Conservation (phyloP, 2,797 vertebrate genomes). For the Huso huso region DNA sequence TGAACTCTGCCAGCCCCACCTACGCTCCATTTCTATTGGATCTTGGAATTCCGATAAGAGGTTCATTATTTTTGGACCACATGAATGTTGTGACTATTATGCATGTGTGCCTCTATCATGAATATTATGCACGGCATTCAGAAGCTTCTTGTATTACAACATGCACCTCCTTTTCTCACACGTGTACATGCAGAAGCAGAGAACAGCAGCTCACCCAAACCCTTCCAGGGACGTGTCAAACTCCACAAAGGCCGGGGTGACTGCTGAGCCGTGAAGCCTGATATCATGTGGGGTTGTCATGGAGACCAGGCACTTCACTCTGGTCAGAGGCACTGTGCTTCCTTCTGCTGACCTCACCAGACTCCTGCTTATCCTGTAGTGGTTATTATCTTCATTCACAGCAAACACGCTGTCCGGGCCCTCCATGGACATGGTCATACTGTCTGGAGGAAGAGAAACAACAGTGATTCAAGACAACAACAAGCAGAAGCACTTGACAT, state of each 20-base stretch:
- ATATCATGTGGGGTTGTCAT: conserved; percentile 98
- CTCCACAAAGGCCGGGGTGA: conserved; percentile 90
- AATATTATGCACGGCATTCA: too few species aligned
- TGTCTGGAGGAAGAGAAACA: conserved; percentile 51
- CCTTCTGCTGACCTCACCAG: conserved; percentile 91
- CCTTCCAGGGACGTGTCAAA: conserved; percentile 93
- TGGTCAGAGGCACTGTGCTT: conserved; percentile 90
- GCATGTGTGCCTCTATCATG: too few species aligned
- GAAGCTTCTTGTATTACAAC: neutral
- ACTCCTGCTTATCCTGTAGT: conserved; percentile 92
- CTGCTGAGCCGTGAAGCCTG: conserved; percentile 85
- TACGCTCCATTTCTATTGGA: too few species aligned
- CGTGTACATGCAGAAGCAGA: neutral
- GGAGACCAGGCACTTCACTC: conserved; percentile 96
- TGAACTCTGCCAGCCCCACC: too few species aligned
- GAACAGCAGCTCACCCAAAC: conserved; percentile 71
- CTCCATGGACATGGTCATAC: conserved; percentile 84
- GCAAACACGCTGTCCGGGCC: conserved; percentile 87
- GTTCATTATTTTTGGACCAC: too few species aligned
- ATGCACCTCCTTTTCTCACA: neutral
- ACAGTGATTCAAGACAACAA: neutral
- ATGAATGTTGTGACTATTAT: too few species aligned
- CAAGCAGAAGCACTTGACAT: neutral
- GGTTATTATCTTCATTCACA: conserved; percentile 79
- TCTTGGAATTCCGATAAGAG: too few species aligned